Percentiles rank a stretch among this genome's conserved stretches.
These are phyloP conservation scores for Cettia cetti DNA, from an alignment of 2,113 vertebrate genomes.

Conservation along the genomic window DNA sequence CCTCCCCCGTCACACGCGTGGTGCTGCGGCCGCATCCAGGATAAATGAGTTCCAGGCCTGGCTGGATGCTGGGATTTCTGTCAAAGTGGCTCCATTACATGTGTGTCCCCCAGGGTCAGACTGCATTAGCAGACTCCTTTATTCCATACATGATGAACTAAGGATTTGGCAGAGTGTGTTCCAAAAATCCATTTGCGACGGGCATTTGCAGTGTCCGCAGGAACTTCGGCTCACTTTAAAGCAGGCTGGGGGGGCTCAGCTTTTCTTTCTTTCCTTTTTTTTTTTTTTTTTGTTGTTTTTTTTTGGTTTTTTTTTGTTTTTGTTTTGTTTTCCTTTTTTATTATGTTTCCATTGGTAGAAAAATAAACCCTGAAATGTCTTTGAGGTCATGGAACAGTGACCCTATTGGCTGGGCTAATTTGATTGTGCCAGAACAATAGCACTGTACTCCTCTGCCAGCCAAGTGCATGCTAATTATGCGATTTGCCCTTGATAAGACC, in stretches of 20 bases:
- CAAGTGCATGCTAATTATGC: slow-evolving; percentile 96
- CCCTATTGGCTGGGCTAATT: slow-evolving; percentile 94
- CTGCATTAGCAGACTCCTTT: slow-evolving; percentile 66
- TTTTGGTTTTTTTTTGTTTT: accelerated
- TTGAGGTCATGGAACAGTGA: slow-evolving; percentile 87
- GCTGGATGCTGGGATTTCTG: slow-evolving; percentile 65
- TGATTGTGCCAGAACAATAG: slow-evolving; percentile 94
- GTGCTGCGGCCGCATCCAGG: slow-evolving; percentile 15
- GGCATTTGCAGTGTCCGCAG: background rate
- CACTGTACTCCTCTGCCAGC: slow-evolving; percentile 80
- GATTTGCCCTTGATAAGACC: slow-evolving; percentile 93
- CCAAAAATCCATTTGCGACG: slow-evolving; percentile 39
- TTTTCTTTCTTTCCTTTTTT: background rate
- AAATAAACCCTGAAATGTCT: slow-evolving; percentile 74
- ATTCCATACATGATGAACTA: slow-evolving; percentile 60
- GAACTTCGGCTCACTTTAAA: slow-evolving; percentile 28
- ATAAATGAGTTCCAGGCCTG: slow-evolving; percentile 64
- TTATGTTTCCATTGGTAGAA: background rate
- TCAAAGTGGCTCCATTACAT: slow-evolving; percentile 74
- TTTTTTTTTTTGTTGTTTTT: background rate
- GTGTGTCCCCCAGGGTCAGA: slow-evolving; percentile 71
- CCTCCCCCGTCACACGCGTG: background rate
- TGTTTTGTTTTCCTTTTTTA: background rate
- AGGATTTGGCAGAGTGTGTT: slow-evolving; percentile 36
- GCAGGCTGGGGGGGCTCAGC: accelerated